Evolutionary conservation across 2,113 vertebrate species (phyloP).

Genomic region (Rattus norvegicus): DNA sequence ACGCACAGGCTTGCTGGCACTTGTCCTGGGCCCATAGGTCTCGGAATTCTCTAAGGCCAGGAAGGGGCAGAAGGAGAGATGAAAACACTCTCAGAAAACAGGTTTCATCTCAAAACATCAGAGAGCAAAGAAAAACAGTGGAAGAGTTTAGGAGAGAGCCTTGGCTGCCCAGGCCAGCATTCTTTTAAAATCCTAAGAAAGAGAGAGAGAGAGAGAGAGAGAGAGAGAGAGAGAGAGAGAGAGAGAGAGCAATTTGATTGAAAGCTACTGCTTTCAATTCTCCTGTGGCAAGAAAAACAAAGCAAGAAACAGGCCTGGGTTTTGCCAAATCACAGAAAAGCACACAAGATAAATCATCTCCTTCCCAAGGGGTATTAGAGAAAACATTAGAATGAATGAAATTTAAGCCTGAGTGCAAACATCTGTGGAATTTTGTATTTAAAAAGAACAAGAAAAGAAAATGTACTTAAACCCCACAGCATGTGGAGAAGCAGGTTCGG

Average conservation of each 20-base stretch:
- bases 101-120: background rate
- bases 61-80: background rate
- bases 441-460: background rate
- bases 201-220: no score
- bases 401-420: conserved; percentile 77
- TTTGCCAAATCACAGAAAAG: conserved; percentile 69
- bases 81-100: background rate
- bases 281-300: conserved; percentile 67
- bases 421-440: conserved; percentile 69
- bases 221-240: no score
- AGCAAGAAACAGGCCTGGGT: conserved; percentile 37
- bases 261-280: conserved; percentile 66
- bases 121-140: background rate
- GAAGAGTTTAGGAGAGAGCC: background rate
- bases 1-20: background rate
- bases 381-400: conserved; percentile 71
- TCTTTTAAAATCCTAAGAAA: conserved; percentile 7
- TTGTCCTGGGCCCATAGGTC: background rate
- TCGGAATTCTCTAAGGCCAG: background rate
- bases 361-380: conserved; percentile 38
- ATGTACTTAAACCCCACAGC: conserved; percentile 63
- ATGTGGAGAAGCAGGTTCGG: conserved; percentile 51
- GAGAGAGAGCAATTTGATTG: background rate
- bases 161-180: background rate
- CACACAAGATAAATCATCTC: conserved; percentile 31